Conservation (phyloP, 1,140 invertebrate species). For the Lasioglossum albipes region DNA sequence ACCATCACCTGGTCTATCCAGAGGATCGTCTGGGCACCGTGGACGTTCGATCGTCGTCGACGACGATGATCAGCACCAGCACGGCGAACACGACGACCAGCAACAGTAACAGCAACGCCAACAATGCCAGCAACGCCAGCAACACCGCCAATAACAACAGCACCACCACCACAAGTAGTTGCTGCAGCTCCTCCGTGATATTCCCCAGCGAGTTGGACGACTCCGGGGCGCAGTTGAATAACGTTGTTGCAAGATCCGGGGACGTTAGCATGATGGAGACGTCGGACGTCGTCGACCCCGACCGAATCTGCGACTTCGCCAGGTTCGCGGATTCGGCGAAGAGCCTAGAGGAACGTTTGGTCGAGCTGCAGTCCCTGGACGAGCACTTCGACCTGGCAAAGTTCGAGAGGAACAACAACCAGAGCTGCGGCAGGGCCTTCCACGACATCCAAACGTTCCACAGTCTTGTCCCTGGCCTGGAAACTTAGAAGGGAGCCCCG, state of each 20-base stretch:
- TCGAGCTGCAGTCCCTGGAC: constrained; percentile 73
- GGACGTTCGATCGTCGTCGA: constrained; percentile 51
- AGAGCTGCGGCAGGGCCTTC: constrained; percentile 85
- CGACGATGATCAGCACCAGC: constrained; percentile 22
- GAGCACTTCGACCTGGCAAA: constrained; percentile 77
- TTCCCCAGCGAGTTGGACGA: constrained; percentile 66
- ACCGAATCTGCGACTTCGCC: constrained; percentile 75
- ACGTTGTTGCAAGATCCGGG: constrained; percentile 51
- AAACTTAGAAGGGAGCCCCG: constrained; percentile 80
- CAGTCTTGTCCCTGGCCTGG: constrained; percentile 85
- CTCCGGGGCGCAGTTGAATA: constrained; percentile 34
- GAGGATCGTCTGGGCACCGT: constrained; percentile 64
- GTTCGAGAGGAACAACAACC: constrained; percentile 75
- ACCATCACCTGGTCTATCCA: constrained; percentile 58
- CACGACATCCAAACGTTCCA: constrained; percentile 87
- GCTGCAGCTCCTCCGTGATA: constrained; percentile 57
- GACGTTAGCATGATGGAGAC: constrained; percentile 71
- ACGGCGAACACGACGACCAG: constrained; percentile 28
- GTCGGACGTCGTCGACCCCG: constrained; percentile 71
- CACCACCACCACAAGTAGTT: constrained; percentile 27
- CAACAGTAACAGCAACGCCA: not conserved
- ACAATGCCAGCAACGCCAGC: no score
- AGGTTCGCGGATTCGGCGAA: constrained; percentile 72
- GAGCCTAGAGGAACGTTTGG: constrained; percentile 72
- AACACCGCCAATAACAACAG: constrained; percentile 1